Evolutionary conservation across 2,888 invertebrate genomes (phyloP).

Genomic region (Hirtodrosophila confusa): DNA sequence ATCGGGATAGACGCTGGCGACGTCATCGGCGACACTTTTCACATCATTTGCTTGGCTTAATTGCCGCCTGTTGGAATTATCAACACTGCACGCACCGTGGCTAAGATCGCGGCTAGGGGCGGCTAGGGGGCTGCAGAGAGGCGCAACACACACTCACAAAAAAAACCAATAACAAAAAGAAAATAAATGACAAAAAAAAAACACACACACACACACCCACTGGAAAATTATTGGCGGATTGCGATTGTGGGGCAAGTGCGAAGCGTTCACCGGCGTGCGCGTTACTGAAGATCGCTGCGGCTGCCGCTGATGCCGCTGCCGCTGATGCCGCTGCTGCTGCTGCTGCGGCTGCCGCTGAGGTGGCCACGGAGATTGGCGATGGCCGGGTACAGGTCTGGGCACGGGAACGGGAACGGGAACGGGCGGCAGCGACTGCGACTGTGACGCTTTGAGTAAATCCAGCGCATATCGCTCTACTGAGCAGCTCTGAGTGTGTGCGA

Average conservation of each 20-base stretch:
- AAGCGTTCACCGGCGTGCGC: slow-evolving; percentile 76
- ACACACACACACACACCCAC: slow-evolving; percentile 12
- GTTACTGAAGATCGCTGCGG: slow-evolving; percentile 69
- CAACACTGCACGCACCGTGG: slow-evolving; percentile 33
- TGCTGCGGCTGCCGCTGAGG: slow-evolving; percentile 15
- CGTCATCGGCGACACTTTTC: slow-evolving; percentile 75
- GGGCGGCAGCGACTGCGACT: slow-evolving; percentile 10
- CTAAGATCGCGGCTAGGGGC: too few relatives aligned
- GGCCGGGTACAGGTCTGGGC: background rate
- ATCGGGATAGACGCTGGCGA: slow-evolving; percentile 29
- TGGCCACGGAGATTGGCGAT: slow-evolving; percentile 1
- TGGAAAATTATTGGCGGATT: slow-evolving; percentile 38
- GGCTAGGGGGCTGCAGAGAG: background rate
- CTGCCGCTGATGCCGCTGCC: slow-evolving; percentile 12
- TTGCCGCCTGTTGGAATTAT: slow-evolving; percentile 39
- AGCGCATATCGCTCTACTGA: slow-evolving; percentile 39
- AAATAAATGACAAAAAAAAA: background rate
- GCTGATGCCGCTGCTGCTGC: slow-evolving; percentile 22
- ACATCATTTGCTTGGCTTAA: slow-evolving; percentile 56
- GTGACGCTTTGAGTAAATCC: slow-evolving; percentile 44
- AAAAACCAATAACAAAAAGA: slow-evolving; percentile 3
- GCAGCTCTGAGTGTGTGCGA: slow-evolving; percentile 17
- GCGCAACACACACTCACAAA: slow-evolving; percentile 5
- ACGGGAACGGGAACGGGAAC: background rate
- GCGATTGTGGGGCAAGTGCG: slow-evolving; percentile 66